phyloP scores from a whole-genome alignment of 2,113 vertebrate species.

The Buteo buteo region DNA sequence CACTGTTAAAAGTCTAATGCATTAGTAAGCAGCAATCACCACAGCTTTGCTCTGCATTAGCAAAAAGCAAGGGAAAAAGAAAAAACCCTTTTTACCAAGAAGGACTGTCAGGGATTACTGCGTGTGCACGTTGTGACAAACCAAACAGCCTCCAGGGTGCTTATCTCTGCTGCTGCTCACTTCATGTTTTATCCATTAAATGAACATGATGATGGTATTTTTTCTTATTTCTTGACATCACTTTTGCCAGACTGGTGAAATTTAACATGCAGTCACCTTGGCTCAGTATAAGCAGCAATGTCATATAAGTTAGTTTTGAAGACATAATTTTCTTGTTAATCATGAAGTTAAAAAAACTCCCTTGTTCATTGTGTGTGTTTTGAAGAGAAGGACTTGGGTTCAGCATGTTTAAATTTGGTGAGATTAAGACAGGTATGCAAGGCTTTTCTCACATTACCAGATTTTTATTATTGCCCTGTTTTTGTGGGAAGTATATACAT shows the following conservation, averaged over 20 bases:
- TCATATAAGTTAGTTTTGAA: constrained; percentile 59
- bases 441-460: background rate
- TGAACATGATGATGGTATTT: background rate
- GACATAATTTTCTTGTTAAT: constrained; percentile 63
- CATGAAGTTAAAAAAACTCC: constrained; percentile 5
- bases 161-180: background rate
- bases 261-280: background rate
- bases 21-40: constrained; percentile 49
- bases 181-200: constrained; percentile 27
- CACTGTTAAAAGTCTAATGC: constrained; percentile 43
- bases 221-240: constrained; percentile 26
- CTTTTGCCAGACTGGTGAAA: background rate
- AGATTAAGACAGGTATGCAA: background rate
- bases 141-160: constrained; percentile 11
- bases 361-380: constrained; percentile 20
- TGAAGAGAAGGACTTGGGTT: constrained; percentile 42
- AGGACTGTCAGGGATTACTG: constrained; percentile 29
- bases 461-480: background rate
- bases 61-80: background rate
- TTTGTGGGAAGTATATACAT: background rate
- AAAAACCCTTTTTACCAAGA: background rate
- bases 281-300: constrained; percentile 14
- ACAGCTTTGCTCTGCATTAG: constrained; percentile 22
- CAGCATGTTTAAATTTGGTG: constrained; percentile 43
- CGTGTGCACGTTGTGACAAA: background rate